Evolutionary conservation across 2,113 vertebrate species (phyloP).

Genomic region (Peromyscus maniculatus): DNA sequence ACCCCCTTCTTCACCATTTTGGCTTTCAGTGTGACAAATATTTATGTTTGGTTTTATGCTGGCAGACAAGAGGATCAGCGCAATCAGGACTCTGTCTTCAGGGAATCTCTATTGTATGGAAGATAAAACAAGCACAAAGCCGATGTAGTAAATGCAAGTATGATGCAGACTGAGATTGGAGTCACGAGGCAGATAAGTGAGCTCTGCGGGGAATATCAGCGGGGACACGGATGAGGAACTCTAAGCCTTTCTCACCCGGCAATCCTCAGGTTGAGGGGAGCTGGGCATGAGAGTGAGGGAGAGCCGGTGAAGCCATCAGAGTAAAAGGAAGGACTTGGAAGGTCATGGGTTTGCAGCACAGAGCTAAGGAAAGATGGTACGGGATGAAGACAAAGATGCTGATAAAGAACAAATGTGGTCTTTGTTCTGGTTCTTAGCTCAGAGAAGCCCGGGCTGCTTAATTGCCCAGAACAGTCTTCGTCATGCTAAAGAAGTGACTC

Average conservation of each 20-base stretch:
- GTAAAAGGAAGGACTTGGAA: not conserved
- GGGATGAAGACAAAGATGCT: not conserved
- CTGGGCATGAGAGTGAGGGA: not conserved
- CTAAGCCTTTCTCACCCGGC: not conserved
- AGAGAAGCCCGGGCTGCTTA: not conserved
- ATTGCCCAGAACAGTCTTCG: not conserved
- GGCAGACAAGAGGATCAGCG: slow-evolving; percentile 21
- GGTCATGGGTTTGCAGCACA: not conserved
- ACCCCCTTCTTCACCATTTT: slow-evolving; percentile 8
- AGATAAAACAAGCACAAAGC: not conserved
- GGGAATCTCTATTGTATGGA: not conserved
- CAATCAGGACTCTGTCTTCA: not conserved
- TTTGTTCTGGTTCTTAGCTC: not conserved
- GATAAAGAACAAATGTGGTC: not conserved
- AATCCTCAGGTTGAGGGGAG: not conserved
- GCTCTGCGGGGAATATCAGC: not conserved
- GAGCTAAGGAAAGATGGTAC: not conserved
- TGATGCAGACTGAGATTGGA: not conserved
- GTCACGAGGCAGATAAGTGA: not conserved
- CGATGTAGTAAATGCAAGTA: not conserved
- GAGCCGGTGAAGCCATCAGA: not conserved
- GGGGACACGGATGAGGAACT: not conserved
- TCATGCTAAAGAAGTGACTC: not conserved
- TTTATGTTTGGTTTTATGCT: not conserved
- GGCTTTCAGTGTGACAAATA: slow-evolving; percentile 39